Conservation (phyloP, 2,797 vertebrate genomes). For the Manis javanica region DNA sequence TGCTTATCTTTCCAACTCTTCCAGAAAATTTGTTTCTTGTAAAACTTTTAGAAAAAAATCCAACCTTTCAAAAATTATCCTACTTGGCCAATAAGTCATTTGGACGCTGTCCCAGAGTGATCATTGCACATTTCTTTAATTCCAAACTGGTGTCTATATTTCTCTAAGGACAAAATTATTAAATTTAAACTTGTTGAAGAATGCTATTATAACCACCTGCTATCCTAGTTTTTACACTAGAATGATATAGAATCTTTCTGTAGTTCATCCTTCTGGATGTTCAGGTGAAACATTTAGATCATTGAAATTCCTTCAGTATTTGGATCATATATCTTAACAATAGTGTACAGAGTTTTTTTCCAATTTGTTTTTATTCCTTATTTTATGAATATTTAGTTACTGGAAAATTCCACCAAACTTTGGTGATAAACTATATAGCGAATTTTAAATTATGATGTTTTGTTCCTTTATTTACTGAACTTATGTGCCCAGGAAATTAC, state of each 20-base stretch:
- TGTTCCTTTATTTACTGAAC: background rate
- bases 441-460: background rate
- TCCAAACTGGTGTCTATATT: background rate
- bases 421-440: background rate
- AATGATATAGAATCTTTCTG: background rate
- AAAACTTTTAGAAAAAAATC: background rate
- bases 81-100: background rate
- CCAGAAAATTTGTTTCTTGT: background rate
- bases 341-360: background rate
- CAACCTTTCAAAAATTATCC: background rate
- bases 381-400: background rate
- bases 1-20: background rate
- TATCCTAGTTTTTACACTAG: background rate
- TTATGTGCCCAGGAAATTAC: background rate
- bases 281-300: background rate
- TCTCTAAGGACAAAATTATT: background rate
- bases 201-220: background rate
- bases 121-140: background rate
- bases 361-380: background rate
- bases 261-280: constrained; percentile 8
- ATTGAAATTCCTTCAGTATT: background rate
- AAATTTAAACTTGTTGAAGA: background rate
- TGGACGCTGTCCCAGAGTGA: background rate
- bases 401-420: background rate
- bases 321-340: background rate